Conservation (phyloP, 2,797 vertebrate genomes). For the Lagodon rhomboides region DNA sequence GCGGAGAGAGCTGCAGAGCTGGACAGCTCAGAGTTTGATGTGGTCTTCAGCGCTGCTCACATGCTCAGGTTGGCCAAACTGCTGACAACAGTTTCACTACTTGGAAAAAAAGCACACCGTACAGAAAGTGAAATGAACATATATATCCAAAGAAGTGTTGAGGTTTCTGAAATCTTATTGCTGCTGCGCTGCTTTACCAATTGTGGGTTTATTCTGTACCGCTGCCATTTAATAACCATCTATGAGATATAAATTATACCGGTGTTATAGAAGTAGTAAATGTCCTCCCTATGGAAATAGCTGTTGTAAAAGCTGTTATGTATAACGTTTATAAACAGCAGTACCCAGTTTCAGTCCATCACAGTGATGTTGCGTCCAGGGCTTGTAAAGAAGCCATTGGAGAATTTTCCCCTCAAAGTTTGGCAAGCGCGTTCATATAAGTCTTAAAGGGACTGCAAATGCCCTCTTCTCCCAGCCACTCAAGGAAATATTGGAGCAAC, state of each 20-base stretch:
- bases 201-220: slow-evolving; percentile 33
- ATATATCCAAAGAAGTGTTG: slow-evolving; percentile 11
- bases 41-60: slow-evolving; percentile 98
- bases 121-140: slow-evolving; percentile 7
- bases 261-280: slow-evolving; percentile 41
- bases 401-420: slow-evolving; percentile 51
- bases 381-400: slow-evolving; percentile 60
- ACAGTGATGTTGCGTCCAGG: slow-evolving; percentile 33
- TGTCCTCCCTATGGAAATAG: slow-evolving; percentile 34
- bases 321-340: slow-evolving; percentile 50
- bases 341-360: slow-evolving; percentile 31
- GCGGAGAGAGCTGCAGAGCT: slow-evolving; percentile 94
- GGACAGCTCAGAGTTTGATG: slow-evolving; percentile 94
- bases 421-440: slow-evolving; percentile 51
- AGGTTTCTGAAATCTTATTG: slow-evolving; percentile 22
- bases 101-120: background rate
- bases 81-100: slow-evolving; percentile 10
- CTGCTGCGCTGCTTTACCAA: slow-evolving; percentile 9
- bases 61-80: slow-evolving; percentile 92
- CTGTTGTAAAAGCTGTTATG: slow-evolving; percentile 47
- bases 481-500: slow-evolving; percentile 59
- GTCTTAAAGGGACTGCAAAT: slow-evolving; percentile 59
- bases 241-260: slow-evolving; percentile 49
- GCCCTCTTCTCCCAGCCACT: slow-evolving; percentile 48
- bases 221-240: slow-evolving; percentile 31